Evolutionary conservation across 1,140 invertebrate genomes (phyloP), one percentile per base, ranked within the genome.

Genomic region (Apis dorsata): DNA sequence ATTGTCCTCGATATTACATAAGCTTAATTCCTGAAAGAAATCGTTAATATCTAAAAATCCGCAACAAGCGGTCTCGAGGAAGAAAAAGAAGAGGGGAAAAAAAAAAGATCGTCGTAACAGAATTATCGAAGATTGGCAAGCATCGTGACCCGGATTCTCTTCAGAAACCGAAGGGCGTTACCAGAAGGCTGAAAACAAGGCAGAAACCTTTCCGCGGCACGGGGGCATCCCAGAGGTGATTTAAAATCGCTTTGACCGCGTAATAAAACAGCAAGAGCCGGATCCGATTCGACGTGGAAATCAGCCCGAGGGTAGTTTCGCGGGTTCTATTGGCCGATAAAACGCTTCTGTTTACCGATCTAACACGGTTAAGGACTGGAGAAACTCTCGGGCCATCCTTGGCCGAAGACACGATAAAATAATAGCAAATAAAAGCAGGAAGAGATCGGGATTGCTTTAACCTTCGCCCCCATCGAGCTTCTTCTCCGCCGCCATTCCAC

Each of bases 341-440:
- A 80, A 84, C 79, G 71, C 34, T 28, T 65, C 60, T 86, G 73
- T 86, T 84, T 85, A 85, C 78, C 68, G 82, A 81, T 73, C 83
- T 81, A 77, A 78, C 69, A 63, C 51, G 49, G 69, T 81, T 74
- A 81, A 71, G 83, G 44, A 57, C 55, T 34, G 12, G n/a, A 49
- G 55, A 51, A 75, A 53, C 51, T 60, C 49, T 44, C n/a, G n/a
- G n/a, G 34, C 68, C n/a, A 66, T 79, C 57, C 28, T 1, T 57
- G 51, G 60, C 55, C 69, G n/a, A 59, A 60, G 55, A 69, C 63
- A 69, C 53, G 59, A 49, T 62, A 60, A 83, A 78, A 83, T 85
- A 83, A 85, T 85, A 53, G 68, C 72, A 75, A 83, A 85, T 83
- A 83, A 78, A 76, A 81, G 11, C 44, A 12, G 62, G 11, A 13